Evolutionary conservation across 2,888 invertebrate genomes (phyloP).

Genomic region (Lingula anatina): DNA sequence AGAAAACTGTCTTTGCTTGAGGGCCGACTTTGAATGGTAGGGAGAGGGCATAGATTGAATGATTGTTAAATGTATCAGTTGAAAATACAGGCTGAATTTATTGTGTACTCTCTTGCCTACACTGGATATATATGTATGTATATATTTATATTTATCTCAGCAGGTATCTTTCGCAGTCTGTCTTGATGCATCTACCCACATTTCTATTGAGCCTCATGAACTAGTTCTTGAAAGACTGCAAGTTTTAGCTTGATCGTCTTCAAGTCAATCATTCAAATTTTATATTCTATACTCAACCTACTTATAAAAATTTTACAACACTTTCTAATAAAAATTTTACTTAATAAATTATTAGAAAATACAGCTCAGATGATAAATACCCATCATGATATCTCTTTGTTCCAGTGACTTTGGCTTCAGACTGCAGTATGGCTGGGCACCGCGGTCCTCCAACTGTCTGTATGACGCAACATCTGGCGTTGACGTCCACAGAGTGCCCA

Average conservation of each 20-base stretch:
- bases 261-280: neutral
- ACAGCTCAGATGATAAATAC: neutral
- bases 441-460: slow-evolving; percentile 57
- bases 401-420: slow-evolving; percentile 72
- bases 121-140: too few relatives aligned
- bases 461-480: slow-evolving; percentile 59
- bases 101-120: too few relatives aligned
- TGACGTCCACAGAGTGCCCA: slow-evolving; percentile 68
- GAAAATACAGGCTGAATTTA: too few relatives aligned
- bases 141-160: too few relatives aligned
- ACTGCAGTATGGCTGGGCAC: slow-evolving; percentile 53
- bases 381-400: slow-evolving; percentile 15
- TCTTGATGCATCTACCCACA: neutral
- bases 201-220: neutral
- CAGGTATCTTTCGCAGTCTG: too few relatives aligned
- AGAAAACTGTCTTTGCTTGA: slow-evolving; percentile 72
- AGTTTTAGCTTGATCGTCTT: neutral
- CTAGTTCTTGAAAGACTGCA: neutral
- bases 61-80: too few relatives aligned
- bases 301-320: too few relatives aligned
- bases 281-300: too few relatives aligned
- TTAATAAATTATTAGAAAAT: too few relatives aligned
- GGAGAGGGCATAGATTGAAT: too few relatives aligned
- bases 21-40: slow-evolving; percentile 77
- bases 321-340: too few relatives aligned